Evolutionary conservation across 2,888 invertebrate genomes (phyloP).

Genomic region (Herminia tarsipennalis): DNA sequence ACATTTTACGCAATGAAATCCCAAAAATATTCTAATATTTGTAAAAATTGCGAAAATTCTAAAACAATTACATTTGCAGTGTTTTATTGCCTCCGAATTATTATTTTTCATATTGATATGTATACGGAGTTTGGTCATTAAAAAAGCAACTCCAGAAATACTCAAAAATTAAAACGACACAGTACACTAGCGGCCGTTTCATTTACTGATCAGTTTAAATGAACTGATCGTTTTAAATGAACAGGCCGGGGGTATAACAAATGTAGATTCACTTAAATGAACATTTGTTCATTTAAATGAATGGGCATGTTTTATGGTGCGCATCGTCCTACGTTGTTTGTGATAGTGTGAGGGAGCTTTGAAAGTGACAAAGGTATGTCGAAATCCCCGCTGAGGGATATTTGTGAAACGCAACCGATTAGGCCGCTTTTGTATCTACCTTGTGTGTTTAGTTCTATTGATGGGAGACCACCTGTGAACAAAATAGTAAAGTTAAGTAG

Average conservation of each 20-base stretch:
- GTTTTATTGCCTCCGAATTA: conserved; percentile 76
- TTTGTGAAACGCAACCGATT: conserved; percentile 93
- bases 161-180: conserved; percentile 41
- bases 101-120: conserved; percentile 75
- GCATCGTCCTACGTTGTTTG: conserved; percentile 81
- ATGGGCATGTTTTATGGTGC: conserved; percentile 63
- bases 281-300: conserved; percentile 51
- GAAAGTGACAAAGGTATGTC: conserved; percentile 89
- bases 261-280: conserved; percentile 42
- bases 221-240: conserved; percentile 49
- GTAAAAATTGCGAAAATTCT: too few species aligned
- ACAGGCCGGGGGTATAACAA: conserved; percentile 23
- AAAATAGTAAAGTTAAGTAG: background rate
- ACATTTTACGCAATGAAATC: too few species aligned
- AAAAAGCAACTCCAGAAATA: conserved; percentile 38
- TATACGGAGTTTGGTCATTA: conserved; percentile 65
- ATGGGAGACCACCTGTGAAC: conserved; percentile 92
- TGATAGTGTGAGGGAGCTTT: conserved; percentile 87
- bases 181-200: conserved; percentile 43
- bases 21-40: too few species aligned
- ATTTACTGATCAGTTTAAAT: conserved; percentile 39
- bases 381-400: conserved; percentile 92
- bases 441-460: conserved; percentile 89
- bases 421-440: conserved; percentile 91
- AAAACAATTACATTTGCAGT: too few species aligned